These are phyloP conservation scores for Taphrorychus bicolor DNA, from an alignment of 2,888 invertebrate genomes.

Conservation along the genomic window DNA sequence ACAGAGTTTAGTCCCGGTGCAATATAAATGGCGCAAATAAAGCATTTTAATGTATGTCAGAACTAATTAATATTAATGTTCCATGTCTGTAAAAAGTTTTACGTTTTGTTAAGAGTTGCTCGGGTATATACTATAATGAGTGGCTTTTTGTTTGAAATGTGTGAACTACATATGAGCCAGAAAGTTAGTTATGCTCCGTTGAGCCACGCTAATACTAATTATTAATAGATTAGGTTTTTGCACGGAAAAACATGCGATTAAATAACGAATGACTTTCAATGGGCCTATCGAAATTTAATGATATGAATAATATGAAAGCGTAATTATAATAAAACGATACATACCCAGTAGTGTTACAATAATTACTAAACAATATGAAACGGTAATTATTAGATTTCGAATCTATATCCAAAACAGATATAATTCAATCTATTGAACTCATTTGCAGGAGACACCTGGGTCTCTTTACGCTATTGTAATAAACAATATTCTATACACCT, in stretches of 20 bases:
- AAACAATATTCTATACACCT: not conserved
- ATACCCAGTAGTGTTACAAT: not conserved
- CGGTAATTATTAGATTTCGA: not conserved
- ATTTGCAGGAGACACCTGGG: not conserved
- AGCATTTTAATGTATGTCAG: conserved; percentile 22
- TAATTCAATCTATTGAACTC: not conserved
- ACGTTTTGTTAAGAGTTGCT: conserved; percentile 17
- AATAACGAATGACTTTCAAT: too few relatives aligned
- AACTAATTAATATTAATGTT: conserved; percentile 27
- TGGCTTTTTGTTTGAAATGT: conserved; percentile 6
- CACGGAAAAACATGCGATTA: not conserved
- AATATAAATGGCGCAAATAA: conserved; percentile 14
- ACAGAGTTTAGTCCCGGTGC: conserved; percentile 12
- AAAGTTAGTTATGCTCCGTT: conserved; percentile 2
- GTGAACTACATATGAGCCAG: not conserved
- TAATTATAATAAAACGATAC: not conserved
- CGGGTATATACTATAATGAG: conserved; percentile 2
- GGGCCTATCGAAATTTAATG: not conserved
- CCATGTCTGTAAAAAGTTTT: conserved; percentile 19
- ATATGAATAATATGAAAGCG: not conserved
- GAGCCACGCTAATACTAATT: not conserved
- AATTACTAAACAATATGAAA: not conserved
- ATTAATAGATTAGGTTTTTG: not conserved
- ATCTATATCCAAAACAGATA: not conserved
- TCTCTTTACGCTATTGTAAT: not conserved